A percentile compares a stretch with the other conserved stretches of the same genome.
Conservation (phyloP, 2,888 invertebrate species). For the Tupiocoris notatus region DNA sequence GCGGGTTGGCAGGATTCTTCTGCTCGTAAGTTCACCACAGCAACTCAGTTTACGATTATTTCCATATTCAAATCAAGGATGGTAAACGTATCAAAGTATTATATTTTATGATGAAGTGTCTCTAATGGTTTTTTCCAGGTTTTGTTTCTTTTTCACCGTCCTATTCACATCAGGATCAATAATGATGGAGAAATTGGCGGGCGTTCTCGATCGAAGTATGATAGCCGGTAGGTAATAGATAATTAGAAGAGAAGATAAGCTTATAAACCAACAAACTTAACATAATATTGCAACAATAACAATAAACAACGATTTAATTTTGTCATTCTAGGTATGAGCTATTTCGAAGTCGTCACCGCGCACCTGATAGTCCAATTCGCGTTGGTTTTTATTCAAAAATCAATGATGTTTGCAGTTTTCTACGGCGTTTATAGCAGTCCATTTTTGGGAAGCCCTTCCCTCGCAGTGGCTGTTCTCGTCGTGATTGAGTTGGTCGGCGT, state of each 20-base stretch:
- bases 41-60: no score
- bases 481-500: constrained; percentile 50
- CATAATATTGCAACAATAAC: no score
- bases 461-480: constrained; percentile 48
- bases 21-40: constrained; percentile 47
- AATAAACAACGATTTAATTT: no score
- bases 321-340: constrained; percentile 50
- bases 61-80: no score
- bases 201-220: constrained; percentile 51
- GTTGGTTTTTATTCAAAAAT: constrained; percentile 50
- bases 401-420: constrained; percentile 50
- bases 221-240: constrained; percentile 51
- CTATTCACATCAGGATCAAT: constrained; percentile 52
- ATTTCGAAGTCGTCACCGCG: constrained; percentile 50
- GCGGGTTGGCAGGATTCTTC: constrained; percentile 45
- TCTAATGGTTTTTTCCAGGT: constrained; percentile 46
- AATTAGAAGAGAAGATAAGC: no score
- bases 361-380: constrained; percentile 51
- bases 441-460: constrained; percentile 48
- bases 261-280: no score
- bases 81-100: no score
- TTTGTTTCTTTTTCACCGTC: constrained; percentile 51
- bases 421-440: constrained; percentile 50
- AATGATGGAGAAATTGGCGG: constrained; percentile 51
- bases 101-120: neutral